A percentile compares a stretch with the other conserved stretches of the same genome.
phyloP scores from a whole-genome alignment of 1,140 invertebrate genomes.

The Rhopalosiphum padi region DNA sequence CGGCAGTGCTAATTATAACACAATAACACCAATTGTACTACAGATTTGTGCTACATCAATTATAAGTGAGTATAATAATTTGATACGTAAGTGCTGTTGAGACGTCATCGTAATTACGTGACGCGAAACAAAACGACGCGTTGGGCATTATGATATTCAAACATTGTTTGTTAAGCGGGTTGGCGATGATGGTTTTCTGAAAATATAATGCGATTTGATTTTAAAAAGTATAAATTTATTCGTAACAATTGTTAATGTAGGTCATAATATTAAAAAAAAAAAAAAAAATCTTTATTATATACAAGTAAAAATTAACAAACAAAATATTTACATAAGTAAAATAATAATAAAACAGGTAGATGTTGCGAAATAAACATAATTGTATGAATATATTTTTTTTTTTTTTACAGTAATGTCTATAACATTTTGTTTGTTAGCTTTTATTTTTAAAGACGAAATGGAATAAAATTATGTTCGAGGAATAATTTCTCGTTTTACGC shows the following conservation, averaged over 20 bases:
- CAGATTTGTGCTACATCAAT: not conserved
- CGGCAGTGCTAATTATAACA: no score
- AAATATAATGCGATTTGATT: not conserved
- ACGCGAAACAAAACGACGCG: not conserved
- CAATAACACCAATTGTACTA: not conserved
- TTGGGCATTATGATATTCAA: not conserved
- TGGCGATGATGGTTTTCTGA: not conserved
- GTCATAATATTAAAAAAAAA: not conserved
- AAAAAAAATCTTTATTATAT: not conserved
- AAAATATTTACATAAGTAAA: constrained; percentile 5
- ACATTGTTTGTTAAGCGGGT: not conserved
- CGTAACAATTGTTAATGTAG: not conserved
- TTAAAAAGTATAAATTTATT: not conserved
- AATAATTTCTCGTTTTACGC: not conserved
- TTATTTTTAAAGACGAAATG: not conserved
- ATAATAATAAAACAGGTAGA: not conserved
- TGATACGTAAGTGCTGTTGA: not conserved
- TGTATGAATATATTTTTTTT: not conserved
- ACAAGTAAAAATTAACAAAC: not conserved
- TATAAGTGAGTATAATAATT: not conserved
- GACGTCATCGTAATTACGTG: not conserved
- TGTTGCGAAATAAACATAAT: not conserved
- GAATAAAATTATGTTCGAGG: not conserved
- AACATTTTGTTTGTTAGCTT: not conserved
- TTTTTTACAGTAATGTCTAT: not conserved